Percentiles rank a stretch among this genome's conserved stretches.
phyloP scores from a whole-genome alignment of 1,140 invertebrate genomes.

The Brachionus sp. region DNA sequence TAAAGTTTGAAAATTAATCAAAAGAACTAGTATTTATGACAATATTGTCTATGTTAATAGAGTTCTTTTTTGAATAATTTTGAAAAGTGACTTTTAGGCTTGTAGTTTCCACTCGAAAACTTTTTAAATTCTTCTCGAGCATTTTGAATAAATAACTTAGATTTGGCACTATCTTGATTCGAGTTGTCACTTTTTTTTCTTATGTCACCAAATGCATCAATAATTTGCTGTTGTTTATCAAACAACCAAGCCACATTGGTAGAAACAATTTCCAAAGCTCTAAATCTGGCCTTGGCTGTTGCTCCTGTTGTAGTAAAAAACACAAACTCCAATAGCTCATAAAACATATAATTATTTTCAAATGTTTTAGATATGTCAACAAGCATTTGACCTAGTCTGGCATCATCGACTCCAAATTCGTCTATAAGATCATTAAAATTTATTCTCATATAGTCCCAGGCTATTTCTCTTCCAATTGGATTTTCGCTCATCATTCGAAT shows the following conservation, averaged over 20 bases:
- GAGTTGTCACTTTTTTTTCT: neutral
- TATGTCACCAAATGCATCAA: neutral
- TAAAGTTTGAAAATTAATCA: too few species aligned
- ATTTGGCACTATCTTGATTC: neutral
- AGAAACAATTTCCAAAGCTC: constrained; percentile 36
- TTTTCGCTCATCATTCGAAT: constrained; percentile 9
- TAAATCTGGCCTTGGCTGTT: constrained; percentile 31
- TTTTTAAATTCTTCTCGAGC: neutral
- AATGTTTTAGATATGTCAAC: constrained; percentile 14
- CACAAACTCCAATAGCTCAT: constrained; percentile 39
- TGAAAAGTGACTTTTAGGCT: neutral
- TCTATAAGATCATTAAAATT: constrained; percentile 9
- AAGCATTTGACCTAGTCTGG: constrained; percentile 19
- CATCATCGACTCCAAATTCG: constrained; percentile 23
- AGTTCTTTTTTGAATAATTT: neutral
- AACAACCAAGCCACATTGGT: constrained; percentile 13
- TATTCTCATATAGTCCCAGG: constrained; percentile 34
- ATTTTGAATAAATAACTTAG: neutral
- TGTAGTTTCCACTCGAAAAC: neutral
- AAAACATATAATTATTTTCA: constrained; percentile 37
- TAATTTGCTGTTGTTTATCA: constrained; percentile 27
- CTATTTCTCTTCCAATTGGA: constrained; percentile 36
- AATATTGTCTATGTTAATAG: neutral
- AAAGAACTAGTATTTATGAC: too few species aligned
- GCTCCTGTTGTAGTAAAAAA: constrained; percentile 33